Conservation (phyloP, 2,113 vertebrate genomes). For the Hoplias malabaricus region DNA sequence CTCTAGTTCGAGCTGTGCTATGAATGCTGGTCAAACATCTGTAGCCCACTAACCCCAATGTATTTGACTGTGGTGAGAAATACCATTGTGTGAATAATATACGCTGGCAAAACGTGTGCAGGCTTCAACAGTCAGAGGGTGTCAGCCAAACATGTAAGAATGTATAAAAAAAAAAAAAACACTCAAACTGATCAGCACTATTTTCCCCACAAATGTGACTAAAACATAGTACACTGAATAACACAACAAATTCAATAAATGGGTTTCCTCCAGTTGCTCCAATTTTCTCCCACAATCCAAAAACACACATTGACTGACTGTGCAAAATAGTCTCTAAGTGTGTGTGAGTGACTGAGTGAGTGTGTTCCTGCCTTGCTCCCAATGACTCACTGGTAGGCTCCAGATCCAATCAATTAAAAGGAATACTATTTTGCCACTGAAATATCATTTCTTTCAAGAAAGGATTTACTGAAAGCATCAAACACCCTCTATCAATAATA, state of each 20-base stretch:
- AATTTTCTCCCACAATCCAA: no score
- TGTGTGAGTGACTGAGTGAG: no score
- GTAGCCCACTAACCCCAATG: slow-evolving; percentile 47
- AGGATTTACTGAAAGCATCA: no score
- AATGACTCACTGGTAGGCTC: no score
- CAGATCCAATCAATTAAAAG: neutral
- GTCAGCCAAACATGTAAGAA: neutral
- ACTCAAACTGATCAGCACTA: neutral
- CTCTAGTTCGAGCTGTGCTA: slow-evolving; percentile 26
- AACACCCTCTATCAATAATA: neutral
- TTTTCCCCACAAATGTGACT: neutral
- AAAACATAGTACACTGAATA: neutral
- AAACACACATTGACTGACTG: no score
- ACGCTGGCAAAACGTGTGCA: slow-evolving; percentile 15
- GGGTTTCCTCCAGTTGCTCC: no score
- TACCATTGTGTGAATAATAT: slow-evolving; percentile 47
- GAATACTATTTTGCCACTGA: neutral
- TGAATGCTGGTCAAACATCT: slow-evolving; percentile 47
- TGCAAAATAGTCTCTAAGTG: no score
- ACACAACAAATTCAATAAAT: neutral
- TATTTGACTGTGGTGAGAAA: slow-evolving; percentile 45
- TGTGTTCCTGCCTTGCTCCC: no score
- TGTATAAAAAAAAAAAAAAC: neutral
- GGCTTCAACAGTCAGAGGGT: slow-evolving; percentile 10
- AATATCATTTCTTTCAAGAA: neutral